Percentiles rank a stretch among this genome's conserved stretches.
Evolutionary conservation across 2,113 vertebrate species (phyloP).

Genomic region (Rafetus swinhoei): DNA sequence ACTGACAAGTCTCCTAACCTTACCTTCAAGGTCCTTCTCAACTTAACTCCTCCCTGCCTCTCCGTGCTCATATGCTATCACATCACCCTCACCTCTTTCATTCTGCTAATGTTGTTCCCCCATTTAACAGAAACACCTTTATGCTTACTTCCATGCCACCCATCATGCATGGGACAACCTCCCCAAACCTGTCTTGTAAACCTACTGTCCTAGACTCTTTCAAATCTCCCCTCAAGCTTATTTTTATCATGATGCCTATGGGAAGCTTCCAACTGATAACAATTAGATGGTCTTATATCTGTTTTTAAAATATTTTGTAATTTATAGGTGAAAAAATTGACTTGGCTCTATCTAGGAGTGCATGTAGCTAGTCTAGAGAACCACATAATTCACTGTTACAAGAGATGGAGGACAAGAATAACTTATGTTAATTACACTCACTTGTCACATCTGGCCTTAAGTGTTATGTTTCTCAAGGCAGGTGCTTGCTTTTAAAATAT

Average conservation of each 20-base stretch:
- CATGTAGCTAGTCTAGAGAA: not conserved
- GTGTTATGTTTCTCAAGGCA: not conserved
- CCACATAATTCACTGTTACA: not conserved
- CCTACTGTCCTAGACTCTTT: not conserved
- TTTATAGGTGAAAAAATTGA: not conserved
- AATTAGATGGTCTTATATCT: not conserved
- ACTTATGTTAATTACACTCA: constrained; percentile 1
- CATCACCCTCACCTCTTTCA: not conserved
- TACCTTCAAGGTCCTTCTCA: not conserved
- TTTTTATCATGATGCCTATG: not conserved
- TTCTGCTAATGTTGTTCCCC: not conserved
- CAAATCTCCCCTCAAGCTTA: not conserved
- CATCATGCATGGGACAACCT: not conserved
- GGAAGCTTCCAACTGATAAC: not conserved
- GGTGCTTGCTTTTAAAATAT: not conserved
- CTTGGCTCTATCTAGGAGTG: not conserved
- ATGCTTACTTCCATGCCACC: not conserved
- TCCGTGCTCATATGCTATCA: not conserved
- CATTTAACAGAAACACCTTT: not conserved
- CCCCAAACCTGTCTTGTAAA: not conserved
- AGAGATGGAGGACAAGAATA: not conserved
- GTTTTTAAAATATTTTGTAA: not conserved
- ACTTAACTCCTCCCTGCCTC: not conserved
- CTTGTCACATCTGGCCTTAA: constrained; percentile 21
- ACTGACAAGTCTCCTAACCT: not conserved